Conservation (phyloP, 2,797 vertebrate genomes). For the Carapus acus region DNA sequence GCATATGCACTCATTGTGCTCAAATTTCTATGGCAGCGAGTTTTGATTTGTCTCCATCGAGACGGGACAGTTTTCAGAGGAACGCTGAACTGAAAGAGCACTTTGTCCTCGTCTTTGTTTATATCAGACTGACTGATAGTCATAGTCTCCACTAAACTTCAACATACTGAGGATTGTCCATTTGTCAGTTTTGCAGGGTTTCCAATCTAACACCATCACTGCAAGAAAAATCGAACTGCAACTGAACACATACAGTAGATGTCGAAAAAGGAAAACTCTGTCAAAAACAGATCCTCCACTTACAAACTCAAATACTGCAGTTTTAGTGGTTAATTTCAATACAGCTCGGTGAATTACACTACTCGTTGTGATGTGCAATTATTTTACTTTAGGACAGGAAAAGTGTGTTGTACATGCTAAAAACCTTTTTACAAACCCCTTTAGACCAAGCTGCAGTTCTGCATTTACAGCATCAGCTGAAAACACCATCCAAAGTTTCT, state of each 20-base stretch:
- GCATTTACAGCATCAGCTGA: conserved; percentile 45
- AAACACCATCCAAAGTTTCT: conserved; percentile 5
- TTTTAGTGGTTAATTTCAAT: too few species aligned
- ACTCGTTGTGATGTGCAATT: conserved; percentile 32
- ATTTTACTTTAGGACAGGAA: conserved; percentile 31
- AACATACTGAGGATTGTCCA: too few species aligned
- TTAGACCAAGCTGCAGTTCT: conserved; percentile 37
- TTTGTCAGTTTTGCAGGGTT: too few species aligned
- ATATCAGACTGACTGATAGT: neutral
- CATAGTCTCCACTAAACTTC: neutral
- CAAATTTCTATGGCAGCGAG: conserved; percentile 30
- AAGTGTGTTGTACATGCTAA: conserved; percentile 52
- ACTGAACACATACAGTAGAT: too few species aligned
- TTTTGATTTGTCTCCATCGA: conserved; percentile 20
- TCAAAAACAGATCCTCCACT: too few species aligned
- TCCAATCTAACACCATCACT: too few species aligned
- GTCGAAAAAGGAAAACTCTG: too few species aligned
- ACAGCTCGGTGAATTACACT: too few species aligned
- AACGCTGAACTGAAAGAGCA: neutral
- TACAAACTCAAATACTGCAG: too few species aligned
- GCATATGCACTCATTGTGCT: conserved; percentile 29
- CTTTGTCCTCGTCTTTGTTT: neutral
- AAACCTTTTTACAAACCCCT: conserved; percentile 42
- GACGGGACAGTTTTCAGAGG: conserved; percentile 6
- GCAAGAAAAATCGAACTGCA: too few species aligned